Evolutionary conservation across 2,113 vertebrate genomes (phyloP).

Genomic region (Dicerorhinus sumatrensis): DNA sequence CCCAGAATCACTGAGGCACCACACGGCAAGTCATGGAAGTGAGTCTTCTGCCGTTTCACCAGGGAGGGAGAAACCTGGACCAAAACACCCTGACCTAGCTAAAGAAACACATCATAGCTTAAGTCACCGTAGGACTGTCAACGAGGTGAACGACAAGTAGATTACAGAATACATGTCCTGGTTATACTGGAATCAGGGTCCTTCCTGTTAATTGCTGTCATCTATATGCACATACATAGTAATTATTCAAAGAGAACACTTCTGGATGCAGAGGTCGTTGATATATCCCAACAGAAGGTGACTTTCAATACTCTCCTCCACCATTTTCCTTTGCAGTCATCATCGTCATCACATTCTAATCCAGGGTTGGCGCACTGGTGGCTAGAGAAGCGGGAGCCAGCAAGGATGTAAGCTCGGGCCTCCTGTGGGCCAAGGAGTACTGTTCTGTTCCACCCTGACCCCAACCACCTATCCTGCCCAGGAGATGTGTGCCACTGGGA

Average conservation of each 20-base stretch:
- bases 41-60: slow-evolving; percentile 97
- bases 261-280: neutral
- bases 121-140: neutral
- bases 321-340: neutral
- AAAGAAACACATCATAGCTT: neutral
- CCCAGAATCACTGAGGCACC: slow-evolving; percentile 96
- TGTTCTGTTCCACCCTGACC: neutral
- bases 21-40: slow-evolving; percentile 97
- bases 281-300: neutral
- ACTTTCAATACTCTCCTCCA: no score
- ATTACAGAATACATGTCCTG: neutral
- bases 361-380: neutral
- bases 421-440: neutral
- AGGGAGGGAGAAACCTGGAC: slow-evolving; percentile 96
- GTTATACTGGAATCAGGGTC: fast-evolving
- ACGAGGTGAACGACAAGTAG: neutral
- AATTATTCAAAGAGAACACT: neutral
- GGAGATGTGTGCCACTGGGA: neutral
- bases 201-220: neutral
- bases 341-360: fast-evolving
- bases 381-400: neutral
- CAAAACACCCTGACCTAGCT: slow-evolving; percentile 96
- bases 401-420: fast-evolving
- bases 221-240: fast-evolving
- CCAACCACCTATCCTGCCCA: neutral